A percentile compares a stretch with the other conserved stretches of the same genome.
phyloP scores from a whole-genome alignment of 2,113 vertebrate species.

The Leucopsar rothschildi region DNA sequence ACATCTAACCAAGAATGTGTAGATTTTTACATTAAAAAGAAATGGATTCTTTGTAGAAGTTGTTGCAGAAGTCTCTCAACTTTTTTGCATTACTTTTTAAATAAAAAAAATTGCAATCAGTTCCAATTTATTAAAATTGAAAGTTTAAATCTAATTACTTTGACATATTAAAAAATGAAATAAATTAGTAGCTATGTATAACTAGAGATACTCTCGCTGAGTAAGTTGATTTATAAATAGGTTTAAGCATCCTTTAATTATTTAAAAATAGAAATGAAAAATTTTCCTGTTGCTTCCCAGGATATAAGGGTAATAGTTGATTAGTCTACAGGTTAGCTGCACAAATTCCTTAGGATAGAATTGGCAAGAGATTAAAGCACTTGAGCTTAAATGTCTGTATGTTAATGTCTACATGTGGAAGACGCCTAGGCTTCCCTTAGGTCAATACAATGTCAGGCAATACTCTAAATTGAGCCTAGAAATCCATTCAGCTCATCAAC shows the following conservation, averaged over 20 bases:
- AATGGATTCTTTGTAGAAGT: neutral
- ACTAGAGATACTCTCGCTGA: neutral
- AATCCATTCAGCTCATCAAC: neutral
- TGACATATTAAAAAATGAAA: constrained; percentile 31
- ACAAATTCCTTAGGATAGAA: neutral
- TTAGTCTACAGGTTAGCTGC: neutral
- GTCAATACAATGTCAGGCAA: neutral
- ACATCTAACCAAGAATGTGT: neutral
- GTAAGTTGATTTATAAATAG: constrained; percentile 2
- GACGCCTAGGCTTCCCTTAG: neutral
- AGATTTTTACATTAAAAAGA: neutral
- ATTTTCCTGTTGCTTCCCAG: neutral
- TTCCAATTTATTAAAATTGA: neutral
- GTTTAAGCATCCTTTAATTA: neutral
- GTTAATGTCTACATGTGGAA: neutral
- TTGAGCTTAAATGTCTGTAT: neutral
- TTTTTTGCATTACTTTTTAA: neutral
- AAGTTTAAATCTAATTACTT: constrained; percentile 37
- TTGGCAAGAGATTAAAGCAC: neutral
- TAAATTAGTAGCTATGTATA: constrained; percentile 5
- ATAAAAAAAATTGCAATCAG: neutral
- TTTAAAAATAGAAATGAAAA: constrained; percentile 26
- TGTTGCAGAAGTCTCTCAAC: neutral
- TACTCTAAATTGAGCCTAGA: neutral
- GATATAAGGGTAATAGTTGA: neutral